phyloP scores from a whole-genome alignment of 2,113 vertebrate species.

The Mormyrus iriodes region DNA sequence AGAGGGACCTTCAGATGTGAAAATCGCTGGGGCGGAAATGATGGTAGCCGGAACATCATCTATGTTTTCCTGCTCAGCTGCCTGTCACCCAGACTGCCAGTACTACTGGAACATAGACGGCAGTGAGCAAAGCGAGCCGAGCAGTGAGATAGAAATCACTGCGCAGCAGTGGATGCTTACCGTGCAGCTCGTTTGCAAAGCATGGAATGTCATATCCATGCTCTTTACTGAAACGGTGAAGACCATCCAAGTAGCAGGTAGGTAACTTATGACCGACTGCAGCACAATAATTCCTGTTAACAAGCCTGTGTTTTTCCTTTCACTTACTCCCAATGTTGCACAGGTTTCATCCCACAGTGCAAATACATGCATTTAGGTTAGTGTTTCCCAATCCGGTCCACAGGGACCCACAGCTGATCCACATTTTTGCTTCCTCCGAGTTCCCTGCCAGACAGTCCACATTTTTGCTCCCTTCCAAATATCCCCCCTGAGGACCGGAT shows the following conservation, averaged over 20 bases:
- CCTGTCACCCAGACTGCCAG: conserved; percentile 10
- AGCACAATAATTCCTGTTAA: background rate
- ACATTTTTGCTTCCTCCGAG: too few species aligned
- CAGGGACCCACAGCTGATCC: background rate
- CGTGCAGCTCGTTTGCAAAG: background rate
- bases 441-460: background rate
- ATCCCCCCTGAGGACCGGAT: background rate
- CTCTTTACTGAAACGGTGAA: background rate
- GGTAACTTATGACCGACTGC: background rate
- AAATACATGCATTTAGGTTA: background rate
- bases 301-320: background rate
- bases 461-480: background rate
- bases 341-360: background rate
- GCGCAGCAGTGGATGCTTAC: background rate
- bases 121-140: background rate
- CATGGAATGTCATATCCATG: background rate
- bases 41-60: background rate
- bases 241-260: background rate
- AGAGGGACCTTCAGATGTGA: background rate
- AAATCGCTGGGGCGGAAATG: background rate
- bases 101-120: background rate
- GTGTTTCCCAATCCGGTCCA: background rate
- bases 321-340: background rate
- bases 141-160: background rate
- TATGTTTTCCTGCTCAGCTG: background rate